Percentiles rank a stretch among this genome's conserved stretches.
phyloP scores from a whole-genome alignment of 2,797 vertebrate genomes.

The Typhlichthys eigenmanni region DNA sequence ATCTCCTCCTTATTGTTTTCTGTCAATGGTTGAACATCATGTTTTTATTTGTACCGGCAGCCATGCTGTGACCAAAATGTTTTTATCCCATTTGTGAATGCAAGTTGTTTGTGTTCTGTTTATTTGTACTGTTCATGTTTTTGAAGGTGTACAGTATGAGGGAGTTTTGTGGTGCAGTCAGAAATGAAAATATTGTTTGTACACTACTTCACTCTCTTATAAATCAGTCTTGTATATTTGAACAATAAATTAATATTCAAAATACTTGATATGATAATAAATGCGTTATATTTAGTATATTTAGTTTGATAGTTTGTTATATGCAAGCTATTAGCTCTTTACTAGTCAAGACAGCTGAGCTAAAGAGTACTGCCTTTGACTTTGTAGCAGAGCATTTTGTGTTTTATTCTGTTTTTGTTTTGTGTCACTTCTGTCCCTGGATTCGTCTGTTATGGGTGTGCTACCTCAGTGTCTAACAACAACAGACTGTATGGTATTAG shows the following conservation, averaged over 20 bases:
- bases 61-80: conserved; percentile 37
- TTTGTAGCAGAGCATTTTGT: conserved; percentile 10
- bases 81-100: conserved; percentile 56
- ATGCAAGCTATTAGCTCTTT: conserved; percentile 8
- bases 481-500: conserved; percentile 14
- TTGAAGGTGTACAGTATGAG: conserved; percentile 46
- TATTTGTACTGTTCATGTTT: conserved; percentile 48
- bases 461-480: conserved; percentile 70
- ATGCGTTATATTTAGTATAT: conserved; percentile 47
- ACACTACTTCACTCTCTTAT: conserved; percentile 44
- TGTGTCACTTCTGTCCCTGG: conserved; percentile 20
- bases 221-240: conserved; percentile 68
- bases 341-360: conserved; percentile 37
- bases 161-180: conserved; percentile 41
- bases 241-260: conserved; percentile 72
- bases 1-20: neutral
- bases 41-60: conserved; percentile 53
- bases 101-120: conserved; percentile 27
- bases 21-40: conserved; percentile 23
- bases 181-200: conserved; percentile 29
- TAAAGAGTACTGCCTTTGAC: conserved; percentile 8
- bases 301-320: too few relatives aligned
- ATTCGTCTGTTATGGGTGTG: conserved; percentile 46
- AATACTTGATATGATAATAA: conserved; percentile 48
- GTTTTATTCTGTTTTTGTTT: conserved; percentile 18